Evolutionary conservation across 2,797 vertebrate species (phyloP), one percentile per base, ranked within the genome.

Genomic region (Steatocranus sp.): DNA sequence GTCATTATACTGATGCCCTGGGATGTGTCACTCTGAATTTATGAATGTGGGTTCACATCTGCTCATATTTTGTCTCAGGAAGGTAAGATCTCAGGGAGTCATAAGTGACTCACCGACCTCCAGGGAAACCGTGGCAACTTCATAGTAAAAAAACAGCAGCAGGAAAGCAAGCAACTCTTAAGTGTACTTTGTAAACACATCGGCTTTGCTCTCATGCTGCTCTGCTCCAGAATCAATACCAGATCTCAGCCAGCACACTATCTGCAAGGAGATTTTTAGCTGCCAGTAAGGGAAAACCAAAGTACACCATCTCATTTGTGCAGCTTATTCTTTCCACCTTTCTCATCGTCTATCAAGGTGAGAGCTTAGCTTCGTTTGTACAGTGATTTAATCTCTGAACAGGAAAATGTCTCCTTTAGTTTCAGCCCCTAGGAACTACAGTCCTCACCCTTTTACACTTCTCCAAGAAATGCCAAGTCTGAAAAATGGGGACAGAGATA

Each of bases 71-170:
- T 56, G 80, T 90, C 84, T 91, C 73, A 51, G 23, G 46, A 81
- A 85, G 82, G 58, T 46, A 83, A 89, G 84, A 77, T 83, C 41
- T 85, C 63, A 76, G 66, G 74, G 82, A 74, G 80, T 88, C 87
- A 81, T 32, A 43, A 79, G 79, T 92, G 91, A 93, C 81, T 94
- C 91, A 89, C 32, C 2, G 5, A 74, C 68, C 79, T 78, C 82
- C 17, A 12, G 79, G 50, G 80, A 87, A 58, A 83, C 53, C 61
- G 73, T 49, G 66, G 78, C 83, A 84, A 85, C 76, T 76, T 76
- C 49, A 36, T 30, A 11, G 68, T 58, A 56, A 82, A 63, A 32
- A 79, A 78, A 84, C 18, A 50, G 38, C 75, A 61, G 76, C 7
- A n/a, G 30, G 36, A 83, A 86, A 79, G 86, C 68, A 63, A 78